A percentile compares a stretch with the other conserved stretches of the same genome.
phyloP scores from a whole-genome alignment of 2,888 invertebrate genomes.

The Drosophila hawaiiensis region DNA sequence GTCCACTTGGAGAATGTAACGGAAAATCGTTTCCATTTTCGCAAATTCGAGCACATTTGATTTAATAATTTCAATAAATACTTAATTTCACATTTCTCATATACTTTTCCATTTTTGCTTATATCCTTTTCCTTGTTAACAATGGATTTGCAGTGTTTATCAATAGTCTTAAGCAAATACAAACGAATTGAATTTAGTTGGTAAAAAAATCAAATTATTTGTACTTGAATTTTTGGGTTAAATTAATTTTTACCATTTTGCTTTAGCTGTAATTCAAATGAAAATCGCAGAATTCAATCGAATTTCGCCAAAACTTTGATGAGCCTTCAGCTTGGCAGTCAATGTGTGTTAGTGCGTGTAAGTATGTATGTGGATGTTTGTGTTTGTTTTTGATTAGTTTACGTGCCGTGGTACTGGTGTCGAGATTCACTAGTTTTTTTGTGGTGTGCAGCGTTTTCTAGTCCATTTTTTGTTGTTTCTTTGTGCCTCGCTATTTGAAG shows the following conservation, averaged over 20 bases:
- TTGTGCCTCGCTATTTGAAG: conserved; percentile 48
- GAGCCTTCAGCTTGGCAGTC: conserved; percentile 48
- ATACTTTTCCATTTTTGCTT: not conserved
- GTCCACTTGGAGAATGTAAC: not conserved
- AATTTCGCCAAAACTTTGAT: conserved; percentile 74
- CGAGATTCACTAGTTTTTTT: conserved; percentile 42
- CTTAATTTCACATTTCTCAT: not conserved
- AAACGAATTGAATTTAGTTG: not conserved
- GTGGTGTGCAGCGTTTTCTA: conserved; percentile 26
- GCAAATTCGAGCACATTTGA: not conserved
- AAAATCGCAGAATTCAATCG: conserved; percentile 76
- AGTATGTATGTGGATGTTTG: conserved; percentile 33
- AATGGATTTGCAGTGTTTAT: not conserved
- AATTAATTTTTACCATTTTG: not conserved
- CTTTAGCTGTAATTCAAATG: conserved; percentile 69
- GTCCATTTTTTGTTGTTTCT: conserved; percentile 28
- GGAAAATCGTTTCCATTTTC: not conserved
- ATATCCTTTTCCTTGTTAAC: not conserved
- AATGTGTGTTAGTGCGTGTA: conserved; percentile 20
- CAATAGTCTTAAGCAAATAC: not conserved
- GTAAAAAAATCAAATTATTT: not conserved
- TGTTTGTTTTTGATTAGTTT: conserved; percentile 71
- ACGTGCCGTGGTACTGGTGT: conserved; percentile 50
- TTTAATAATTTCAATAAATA: not conserved
- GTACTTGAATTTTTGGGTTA: not conserved